Evolutionary conservation across 2,797 vertebrate species (phyloP), one percentile per base, ranked within the genome.

Genomic region (Lacerta viridis): DNA sequence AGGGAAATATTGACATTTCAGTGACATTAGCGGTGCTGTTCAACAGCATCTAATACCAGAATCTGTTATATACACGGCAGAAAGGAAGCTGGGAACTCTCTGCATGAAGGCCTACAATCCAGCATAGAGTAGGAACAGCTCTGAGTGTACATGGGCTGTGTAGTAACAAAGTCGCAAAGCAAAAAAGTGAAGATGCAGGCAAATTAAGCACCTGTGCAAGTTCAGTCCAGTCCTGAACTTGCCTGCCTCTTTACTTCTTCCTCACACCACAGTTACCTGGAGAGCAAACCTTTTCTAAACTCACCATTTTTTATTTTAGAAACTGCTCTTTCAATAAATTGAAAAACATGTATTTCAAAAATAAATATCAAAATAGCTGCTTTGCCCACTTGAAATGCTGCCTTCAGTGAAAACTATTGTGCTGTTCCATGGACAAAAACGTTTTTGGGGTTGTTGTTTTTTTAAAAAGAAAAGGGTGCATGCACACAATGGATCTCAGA

Each of bases 1-100:
- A 76, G 33, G 71, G 15, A 75, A 39, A 66, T 84, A 80, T 85
- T 55, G 69, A 80, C 33, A 81, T 46, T 82, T 64, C 59, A 61
- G 17, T 80, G 27, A 50, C 59, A 33, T 87, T 87, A 27, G n/a
- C 3, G 1, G 18, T 18, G 18, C 0, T 71, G 23, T 69, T 61
- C 18, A 5, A 33, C 29, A 66, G 18, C 59, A 27, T 68, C 86
- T 87, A 66, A 50, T 46, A 50, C 13, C 20, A 61, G 61, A 88
- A 27, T 77, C 29, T 83, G 59, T 11, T 72, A 15, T 59, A 39
- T 79, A 36, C 6, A 2, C 3, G 7, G 11, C 23, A 20, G 23
- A 68, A 39, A 13, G 43, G 43, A 75, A 77, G 39, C 13, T 46
- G n/a, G 39, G 71, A 39, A 25, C 23, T 80, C 25, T 80, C 11